These are phyloP conservation scores for Protobothrops flavoviridis DNA, from an alignment of 2,113 vertebrate species.

Conservation along the genomic window DNA sequence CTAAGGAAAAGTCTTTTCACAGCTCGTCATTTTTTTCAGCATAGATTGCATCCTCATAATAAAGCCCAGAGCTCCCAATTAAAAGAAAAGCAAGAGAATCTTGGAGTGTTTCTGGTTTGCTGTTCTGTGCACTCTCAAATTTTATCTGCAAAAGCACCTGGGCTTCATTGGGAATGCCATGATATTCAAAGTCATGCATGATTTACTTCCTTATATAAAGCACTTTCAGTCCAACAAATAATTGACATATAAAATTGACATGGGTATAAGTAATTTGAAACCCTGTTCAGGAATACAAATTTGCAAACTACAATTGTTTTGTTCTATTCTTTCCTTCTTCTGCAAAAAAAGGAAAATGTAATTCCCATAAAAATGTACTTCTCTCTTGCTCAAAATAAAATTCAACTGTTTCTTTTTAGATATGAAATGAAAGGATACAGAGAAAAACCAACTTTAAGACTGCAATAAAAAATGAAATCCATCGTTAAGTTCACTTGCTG, in stretches of 20 bases:
- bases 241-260: conserved; percentile 11
- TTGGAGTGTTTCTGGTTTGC: not conserved
- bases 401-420: not conserved
- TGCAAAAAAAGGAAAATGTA: not conserved
- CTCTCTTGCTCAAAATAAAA: not conserved
- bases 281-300: conserved; percentile 4
- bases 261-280: not conserved
- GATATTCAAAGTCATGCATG: conserved; percentile 19
- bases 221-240: conserved; percentile 33
- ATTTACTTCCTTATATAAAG: conserved; percentile 19
- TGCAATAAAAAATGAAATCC: not conserved
- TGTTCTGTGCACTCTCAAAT: conserved; percentile 20
- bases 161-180: conserved; percentile 3
- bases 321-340: not conserved
- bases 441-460: not conserved
- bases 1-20: conserved; percentile 27
- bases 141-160: conserved; percentile 27
- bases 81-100: conserved; percentile 20
- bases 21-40: conserved; percentile 27
- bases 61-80: conserved; percentile 54
- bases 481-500: not conserved
- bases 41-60: conserved; percentile 25
- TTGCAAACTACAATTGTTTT: conserved; percentile 3
- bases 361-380: not conserved
- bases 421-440: not conserved